A percentile compares a stretch with the other conserved stretches of the same genome.
Evolutionary conservation across 2,888 invertebrate genomes (phyloP).

Genomic region (Habrosyne pyritoides): DNA sequence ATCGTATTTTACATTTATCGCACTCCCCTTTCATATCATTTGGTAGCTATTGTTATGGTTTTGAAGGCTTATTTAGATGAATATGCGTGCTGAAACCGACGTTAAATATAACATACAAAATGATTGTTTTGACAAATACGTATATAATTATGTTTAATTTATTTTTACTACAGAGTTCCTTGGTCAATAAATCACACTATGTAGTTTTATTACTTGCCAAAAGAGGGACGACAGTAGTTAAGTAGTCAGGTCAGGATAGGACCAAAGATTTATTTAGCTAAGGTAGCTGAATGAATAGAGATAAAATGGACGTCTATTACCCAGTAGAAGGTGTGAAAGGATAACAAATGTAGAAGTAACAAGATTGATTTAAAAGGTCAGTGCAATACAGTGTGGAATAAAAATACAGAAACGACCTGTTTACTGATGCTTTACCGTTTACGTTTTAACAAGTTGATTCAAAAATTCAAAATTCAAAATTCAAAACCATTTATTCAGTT

Average conservation of each 20-base stretch:
- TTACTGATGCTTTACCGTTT: no score
- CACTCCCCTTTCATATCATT: background rate
- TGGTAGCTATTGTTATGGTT: background rate
- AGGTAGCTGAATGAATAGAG: background rate
- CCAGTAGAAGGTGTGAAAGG: background rate
- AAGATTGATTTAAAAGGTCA: background rate
- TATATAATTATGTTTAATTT: background rate
- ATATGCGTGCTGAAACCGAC: background rate
- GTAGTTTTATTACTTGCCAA: background rate
- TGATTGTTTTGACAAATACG: background rate
- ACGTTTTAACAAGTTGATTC: no score
- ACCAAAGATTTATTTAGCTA: background rate
- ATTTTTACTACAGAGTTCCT: background rate
- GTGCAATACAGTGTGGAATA: background rate
- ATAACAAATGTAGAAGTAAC: background rate
- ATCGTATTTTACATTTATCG: background rate
- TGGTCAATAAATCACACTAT: background rate
- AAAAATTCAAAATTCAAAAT: no score
- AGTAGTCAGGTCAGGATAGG: constrained; percentile 1
- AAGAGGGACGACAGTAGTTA: background rate
- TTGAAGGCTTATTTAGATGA: background rate
- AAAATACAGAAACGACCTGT: no score
- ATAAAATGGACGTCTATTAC: background rate
- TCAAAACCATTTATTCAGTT: no score
- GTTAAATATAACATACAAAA: background rate